phyloP scores from a whole-genome alignment of 2,797 vertebrate genomes.

The Acanthurus tractus region DNA sequence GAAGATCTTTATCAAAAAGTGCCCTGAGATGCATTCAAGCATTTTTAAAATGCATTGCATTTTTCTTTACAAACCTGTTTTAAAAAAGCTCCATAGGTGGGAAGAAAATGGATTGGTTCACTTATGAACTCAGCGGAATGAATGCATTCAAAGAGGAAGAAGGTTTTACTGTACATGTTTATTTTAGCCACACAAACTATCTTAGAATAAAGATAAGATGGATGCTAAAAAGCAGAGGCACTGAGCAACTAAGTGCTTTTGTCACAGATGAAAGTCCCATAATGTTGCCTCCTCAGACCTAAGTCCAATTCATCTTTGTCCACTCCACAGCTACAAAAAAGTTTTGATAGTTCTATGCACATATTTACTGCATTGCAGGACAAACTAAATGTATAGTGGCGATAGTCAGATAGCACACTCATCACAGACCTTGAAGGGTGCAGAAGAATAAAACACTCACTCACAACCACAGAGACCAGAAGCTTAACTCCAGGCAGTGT shows the following conservation, averaged over 20 bases:
- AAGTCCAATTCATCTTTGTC: slow-evolving; percentile 11
- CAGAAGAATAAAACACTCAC: slow-evolving; percentile 19
- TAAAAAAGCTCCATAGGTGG: slow-evolving; percentile 15
- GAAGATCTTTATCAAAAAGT: not conserved
- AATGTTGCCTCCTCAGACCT: slow-evolving; percentile 16
- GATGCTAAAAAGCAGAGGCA: not conserved
- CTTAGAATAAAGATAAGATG: not conserved
- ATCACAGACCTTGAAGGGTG: slow-evolving; percentile 3
- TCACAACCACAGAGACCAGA: slow-evolving; percentile 12
- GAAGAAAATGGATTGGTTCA: slow-evolving; percentile 5
- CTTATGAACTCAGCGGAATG: not conserved
- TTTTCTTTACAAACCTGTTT: slow-evolving; percentile 1
- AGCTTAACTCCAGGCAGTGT: not conserved
- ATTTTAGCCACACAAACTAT: slow-evolving; percentile 4
- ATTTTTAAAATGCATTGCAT: not conserved
- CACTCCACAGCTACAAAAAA: slow-evolving; percentile 24
- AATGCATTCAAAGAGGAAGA: not conserved
- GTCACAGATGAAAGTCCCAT: slow-evolving; percentile 9
- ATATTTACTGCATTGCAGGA: slow-evolving; percentile 15
- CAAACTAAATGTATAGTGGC: slow-evolving; percentile 13
- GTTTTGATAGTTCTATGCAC: slow-evolving; percentile 35
- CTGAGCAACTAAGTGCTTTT: slow-evolving; percentile 13
- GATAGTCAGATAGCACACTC: slow-evolving; percentile 15
- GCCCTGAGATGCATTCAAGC: not conserved
- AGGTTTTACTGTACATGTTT: not conserved